Evolutionary conservation across 2,113 vertebrate species (phyloP).

Genomic region (Pteronura brasiliensis): DNA sequence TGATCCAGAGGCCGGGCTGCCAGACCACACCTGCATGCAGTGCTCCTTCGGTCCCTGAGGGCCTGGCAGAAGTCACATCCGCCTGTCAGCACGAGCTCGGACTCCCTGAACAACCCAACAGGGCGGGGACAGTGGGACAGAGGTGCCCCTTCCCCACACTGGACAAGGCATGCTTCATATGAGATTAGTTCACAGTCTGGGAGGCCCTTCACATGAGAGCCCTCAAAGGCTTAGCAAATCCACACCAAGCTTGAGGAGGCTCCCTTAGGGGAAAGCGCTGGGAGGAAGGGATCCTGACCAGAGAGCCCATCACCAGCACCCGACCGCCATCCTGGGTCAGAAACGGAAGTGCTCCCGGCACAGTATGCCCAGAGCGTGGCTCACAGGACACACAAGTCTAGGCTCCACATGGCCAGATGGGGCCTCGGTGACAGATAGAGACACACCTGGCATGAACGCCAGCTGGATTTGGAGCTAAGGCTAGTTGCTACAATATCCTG

Average conservation of each 20-base stretch:
- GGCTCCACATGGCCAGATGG: fast-evolving
- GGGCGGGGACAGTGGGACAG: too few species aligned
- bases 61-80: neutral
- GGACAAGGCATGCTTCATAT: neutral
- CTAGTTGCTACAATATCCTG: neutral
- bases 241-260: neutral
- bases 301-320: too few species aligned
- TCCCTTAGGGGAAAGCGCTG: neutral
- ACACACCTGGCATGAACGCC: neutral
- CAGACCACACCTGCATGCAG: too few species aligned
- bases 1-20: fast-evolving
- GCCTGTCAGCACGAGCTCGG: neutral
- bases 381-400: neutral
- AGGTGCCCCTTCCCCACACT: neutral
- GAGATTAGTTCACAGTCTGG: neutral
- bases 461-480: neutral
- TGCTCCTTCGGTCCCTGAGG: neutral
- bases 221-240: neutral
- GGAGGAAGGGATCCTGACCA: neutral
- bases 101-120: neutral
- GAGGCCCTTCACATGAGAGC: neutral
- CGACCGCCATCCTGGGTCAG: fast-evolving
- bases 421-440: fast-evolving
- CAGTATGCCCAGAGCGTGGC: fast-evolving
- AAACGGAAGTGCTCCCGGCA: fast-evolving